These are phyloP conservation scores for Mythimna lalbum DNA, from an alignment of 2,888 invertebrate genomes.

Conservation along the genomic window DNA sequence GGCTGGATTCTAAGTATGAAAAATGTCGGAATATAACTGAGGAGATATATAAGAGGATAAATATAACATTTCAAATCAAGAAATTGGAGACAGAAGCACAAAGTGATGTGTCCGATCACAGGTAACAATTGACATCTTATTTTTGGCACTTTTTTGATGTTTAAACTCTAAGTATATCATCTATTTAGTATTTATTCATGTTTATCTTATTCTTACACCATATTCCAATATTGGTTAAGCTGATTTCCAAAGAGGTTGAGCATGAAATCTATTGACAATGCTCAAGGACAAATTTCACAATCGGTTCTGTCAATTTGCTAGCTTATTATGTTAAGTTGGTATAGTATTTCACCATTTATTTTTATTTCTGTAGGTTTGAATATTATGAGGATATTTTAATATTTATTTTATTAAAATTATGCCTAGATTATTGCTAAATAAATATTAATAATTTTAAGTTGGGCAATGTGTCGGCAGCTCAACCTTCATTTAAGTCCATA, in stretches of 20 bases:
- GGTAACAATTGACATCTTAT: constrained; percentile 70
- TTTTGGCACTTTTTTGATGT: not conserved
- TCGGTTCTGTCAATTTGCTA: constrained; percentile 7
- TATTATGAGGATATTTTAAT: constrained; percentile 2
- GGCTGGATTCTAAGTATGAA: constrained; percentile 81
- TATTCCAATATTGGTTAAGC: constrained; percentile 10
- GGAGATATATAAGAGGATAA: constrained; percentile 88
- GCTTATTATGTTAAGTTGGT: not conserved
- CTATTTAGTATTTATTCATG: constrained; percentile 12
- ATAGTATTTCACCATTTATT: constrained; percentile 3
- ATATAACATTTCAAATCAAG: constrained; percentile 88
- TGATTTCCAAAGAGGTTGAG: constrained; percentile 22
- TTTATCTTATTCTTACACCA: not conserved
- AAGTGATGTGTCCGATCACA: constrained; percentile 83
- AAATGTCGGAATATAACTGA: constrained; percentile 88
- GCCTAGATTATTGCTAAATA: no score
- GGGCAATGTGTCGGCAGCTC: no score
- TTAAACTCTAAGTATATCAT: not conserved
- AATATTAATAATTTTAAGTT: no score
- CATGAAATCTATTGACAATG: constrained; percentile 12
- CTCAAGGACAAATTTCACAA: constrained; percentile 46
- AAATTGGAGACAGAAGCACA: constrained; percentile 78
- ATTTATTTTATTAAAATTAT: not conserved
- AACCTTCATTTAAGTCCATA: no score
- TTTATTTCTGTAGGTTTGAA: not conserved